Base-by-base conservation (phyloP, 2,113 vertebrate genomes). In the Bucco capensis region DNA sequence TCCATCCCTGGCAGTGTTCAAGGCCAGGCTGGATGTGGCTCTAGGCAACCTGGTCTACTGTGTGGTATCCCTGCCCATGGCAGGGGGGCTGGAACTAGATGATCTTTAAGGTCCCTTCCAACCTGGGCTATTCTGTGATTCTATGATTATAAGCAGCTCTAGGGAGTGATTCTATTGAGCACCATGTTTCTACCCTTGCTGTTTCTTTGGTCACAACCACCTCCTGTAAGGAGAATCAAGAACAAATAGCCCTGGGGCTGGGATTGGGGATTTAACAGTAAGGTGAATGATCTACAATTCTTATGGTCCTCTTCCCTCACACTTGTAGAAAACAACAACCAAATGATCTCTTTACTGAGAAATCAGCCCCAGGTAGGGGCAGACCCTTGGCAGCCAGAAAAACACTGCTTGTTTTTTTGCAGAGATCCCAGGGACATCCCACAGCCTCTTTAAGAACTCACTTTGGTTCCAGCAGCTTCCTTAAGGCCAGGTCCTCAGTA, bases 381-480 rank as follows among this genome's bases (percentile, higher is more conserved):
- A 76, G 23, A 33, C 12, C 28, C 19, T 35, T 82, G 18, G 31
- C 64, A 88, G 75, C 44, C 73, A 91, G 72, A 67, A 88, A 37
- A n/a, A 15, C 40, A 60, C 7, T 56, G 42, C 64, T 51, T 25
- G 10, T 27, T 51, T 88, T 51, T 88, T 88, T 67, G 76, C 73
- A 72, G 44, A 66, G 78, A 50, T 90, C 71, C 46, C 49, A 88
- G 40, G 30, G 70, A 38, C 65, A 83, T 14, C 53, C 75, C 69
- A 49, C 19, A 77, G 7, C 4, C 10, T 13, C 42, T 35, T 75
- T 50, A 51, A 88, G 25, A 81, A 50, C 19, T 13, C 73, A 86
- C 18, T 86, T 92, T 60, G 61, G 33, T 74, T 96, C 58, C 86
- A 84, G n/a, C 65, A 88, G 35, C 75, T 79, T 88, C 64, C 79